Percentiles rank a stretch among this genome's conserved stretches.
phyloP scores from a whole-genome alignment of 2,113 vertebrate species.

The Nibea albiflora region DNA sequence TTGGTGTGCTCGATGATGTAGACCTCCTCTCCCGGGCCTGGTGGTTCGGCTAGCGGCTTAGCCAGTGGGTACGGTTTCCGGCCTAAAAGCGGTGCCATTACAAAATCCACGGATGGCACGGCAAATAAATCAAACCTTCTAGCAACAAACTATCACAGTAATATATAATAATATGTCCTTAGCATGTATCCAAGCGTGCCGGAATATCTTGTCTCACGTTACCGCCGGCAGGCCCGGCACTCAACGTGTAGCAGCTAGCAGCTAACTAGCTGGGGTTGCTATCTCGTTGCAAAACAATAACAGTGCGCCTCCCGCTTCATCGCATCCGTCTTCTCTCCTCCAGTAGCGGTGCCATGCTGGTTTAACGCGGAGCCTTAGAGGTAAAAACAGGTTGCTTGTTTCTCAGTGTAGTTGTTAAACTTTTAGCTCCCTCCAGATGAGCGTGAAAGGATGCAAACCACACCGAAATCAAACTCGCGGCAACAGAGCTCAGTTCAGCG shows the following conservation, averaged over 20 bases:
- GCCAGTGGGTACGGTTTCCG: constrained; percentile 94
- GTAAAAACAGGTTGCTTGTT: not conserved
- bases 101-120: constrained; percentile 64
- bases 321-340: constrained; percentile 49
- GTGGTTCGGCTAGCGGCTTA: constrained; percentile 89
- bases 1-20: constrained; percentile 93
- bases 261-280: constrained; percentile 67
- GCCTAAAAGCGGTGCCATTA: constrained; percentile 96
- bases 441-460: constrained; percentile 46
- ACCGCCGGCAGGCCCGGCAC: constrained; percentile 78
- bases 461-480: constrained; percentile 72
- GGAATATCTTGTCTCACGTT: constrained; percentile 46
- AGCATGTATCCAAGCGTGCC: constrained; percentile 65
- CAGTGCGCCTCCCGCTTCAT: constrained; percentile 70
- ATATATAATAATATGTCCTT: constrained; percentile 27
- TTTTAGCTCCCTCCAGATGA: constrained; percentile 53
- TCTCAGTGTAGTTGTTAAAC: constrained; percentile 55
- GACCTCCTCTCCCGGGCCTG: constrained; percentile 88
- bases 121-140: constrained; percentile 11
- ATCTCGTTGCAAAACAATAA: constrained; percentile 81
- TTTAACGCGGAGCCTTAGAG: not conserved
- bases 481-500: constrained; percentile 53
- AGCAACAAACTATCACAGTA: constrained; percentile 16
- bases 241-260: constrained; percentile 75
- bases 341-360: constrained; percentile 43